Percentiles rank a stretch among this genome's conserved stretches.
Conservation (phyloP, 2,888 invertebrate genomes). For the Nephrotoma guestfalica region DNA sequence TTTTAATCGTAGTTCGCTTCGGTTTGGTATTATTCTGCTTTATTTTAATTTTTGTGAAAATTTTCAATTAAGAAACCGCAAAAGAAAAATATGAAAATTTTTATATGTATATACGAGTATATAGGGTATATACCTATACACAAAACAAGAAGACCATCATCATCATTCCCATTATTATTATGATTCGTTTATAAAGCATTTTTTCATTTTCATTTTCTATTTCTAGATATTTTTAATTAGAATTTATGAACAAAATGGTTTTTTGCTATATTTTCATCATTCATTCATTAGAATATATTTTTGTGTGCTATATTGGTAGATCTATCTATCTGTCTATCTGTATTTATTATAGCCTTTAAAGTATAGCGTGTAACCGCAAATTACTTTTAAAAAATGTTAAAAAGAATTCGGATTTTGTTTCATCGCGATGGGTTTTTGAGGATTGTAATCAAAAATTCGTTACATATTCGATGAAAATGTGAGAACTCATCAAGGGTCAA, state of each 20-base stretch:
- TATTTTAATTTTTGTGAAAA: not conserved
- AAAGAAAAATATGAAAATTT: not conserved
- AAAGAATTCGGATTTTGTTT: too few species aligned
- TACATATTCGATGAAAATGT: too few species aligned
- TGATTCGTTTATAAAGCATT: not conserved
- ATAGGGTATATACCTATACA: not conserved
- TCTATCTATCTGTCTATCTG: too few species aligned
- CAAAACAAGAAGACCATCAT: not conserved
- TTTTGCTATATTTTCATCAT: not conserved
- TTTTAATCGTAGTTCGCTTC: not conserved
- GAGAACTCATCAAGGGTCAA: too few species aligned
- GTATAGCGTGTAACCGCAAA: too few species aligned
- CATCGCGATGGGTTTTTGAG: too few species aligned
- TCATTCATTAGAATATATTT: not conserved
- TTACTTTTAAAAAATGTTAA: too few species aligned
- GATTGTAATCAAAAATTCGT: too few species aligned
- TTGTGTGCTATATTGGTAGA: too few species aligned
- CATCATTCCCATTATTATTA: not conserved
- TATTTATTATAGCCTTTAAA: too few species aligned
- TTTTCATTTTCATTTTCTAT: not conserved
- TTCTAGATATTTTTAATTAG: not conserved
- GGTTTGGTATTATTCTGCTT: not conserved
- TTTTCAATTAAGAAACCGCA: not conserved
- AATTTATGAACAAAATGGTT: not conserved
- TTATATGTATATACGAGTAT: not conserved